Evolutionary conservation across 2,113 vertebrate species (phyloP), one percentile per base, ranked within the genome.

Genomic region (Phoenicopterus ruber): DNA sequence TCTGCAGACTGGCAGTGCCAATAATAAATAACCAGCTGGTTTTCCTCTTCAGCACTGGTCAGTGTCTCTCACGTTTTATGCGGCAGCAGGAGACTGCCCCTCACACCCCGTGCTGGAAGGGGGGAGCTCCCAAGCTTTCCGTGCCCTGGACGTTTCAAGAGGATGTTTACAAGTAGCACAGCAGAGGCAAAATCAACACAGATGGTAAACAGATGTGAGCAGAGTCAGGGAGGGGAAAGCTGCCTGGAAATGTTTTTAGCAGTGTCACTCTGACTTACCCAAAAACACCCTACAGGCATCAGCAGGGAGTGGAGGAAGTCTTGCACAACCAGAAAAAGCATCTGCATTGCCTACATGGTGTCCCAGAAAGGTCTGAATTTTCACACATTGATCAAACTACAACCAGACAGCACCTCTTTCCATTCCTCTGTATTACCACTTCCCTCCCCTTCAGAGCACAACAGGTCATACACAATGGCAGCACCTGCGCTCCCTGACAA

Each of bases 171-270:
- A 73, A 54, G n/a, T 21, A 69, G 49, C 61, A 65, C 8, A 69
- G 86, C 77, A 89, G 81, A 88, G 46, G 44, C 6, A 77, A 93
- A 93, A 91, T 72, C 62, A 66, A 83, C 96, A 59, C 85, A 96
- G 85, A 77, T 92, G 85, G 88, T 21, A 62, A 85, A 81, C 90
- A 96, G 86, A 94, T 93, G 92, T 59, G 74, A 83, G 20, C 1
- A 1, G 42, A 76, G 36, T 40, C 67, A 62, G 62, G 89, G 92
- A 91, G 73, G 47, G 40, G 28, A 82, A 77, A 91, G 57, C 67
- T 72, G 65, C 49, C 89, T 82, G 66, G 44, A 59, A 88, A 71
- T 26, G 57, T 66, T 95, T 91, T 77, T 17, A 86, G 42, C 29
- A 88, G 57, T 72, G 71, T 86, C 89, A 84, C 62, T 93, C 49